Evolutionary conservation across 2,113 vertebrate genomes (phyloP), one percentile per base, ranked within the genome.

Genomic region (Pangasianodon hypophthalmus): DNA sequence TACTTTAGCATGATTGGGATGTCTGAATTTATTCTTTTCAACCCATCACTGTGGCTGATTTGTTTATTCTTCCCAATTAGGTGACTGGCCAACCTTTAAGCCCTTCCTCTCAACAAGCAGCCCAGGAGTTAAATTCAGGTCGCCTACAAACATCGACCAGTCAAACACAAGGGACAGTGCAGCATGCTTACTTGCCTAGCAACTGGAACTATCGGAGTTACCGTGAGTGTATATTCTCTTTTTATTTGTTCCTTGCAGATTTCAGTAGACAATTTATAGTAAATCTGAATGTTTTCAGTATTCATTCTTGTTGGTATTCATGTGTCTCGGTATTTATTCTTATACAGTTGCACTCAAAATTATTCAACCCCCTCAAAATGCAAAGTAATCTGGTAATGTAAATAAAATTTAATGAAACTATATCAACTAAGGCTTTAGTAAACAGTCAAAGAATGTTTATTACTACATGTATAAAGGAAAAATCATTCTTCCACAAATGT

Each of bases 151-250:
- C 94, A 7, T 92, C 93, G 83, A 92, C 93, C 86, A 88, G 92
- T 69, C 96, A 95, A 90, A 93, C 94, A 88, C 96, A 96, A 93
- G 96, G 97, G 64, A 93, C 97, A 0, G 97, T 98, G 4, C 98
- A 99, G 92, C 98, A 99, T 48, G 95, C 98, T 0, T 99, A 98
- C 92, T 96, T 99, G 32, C 97, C 98, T 1, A 97, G 96, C 62
- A 96, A 97, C 0, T 99, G 98, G 98, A 99, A 98, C 92, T 98
- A 98, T 93, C 93, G 98, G 54, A 96, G 97, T 92, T 99, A 99
- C 75, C 92, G 98, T 99, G 94, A 97, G 98, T 96, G 4, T 73
- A 10, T 77, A 18, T 24, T 86, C 14, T 24, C 19, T 86, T 60
- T 88, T 46, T 9, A 32, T 75, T 18, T 41, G 19, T 41, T 58